Evolutionary conservation across 2,888 invertebrate species (phyloP).

Genomic region (Steinernema carpocapsae): DNA sequence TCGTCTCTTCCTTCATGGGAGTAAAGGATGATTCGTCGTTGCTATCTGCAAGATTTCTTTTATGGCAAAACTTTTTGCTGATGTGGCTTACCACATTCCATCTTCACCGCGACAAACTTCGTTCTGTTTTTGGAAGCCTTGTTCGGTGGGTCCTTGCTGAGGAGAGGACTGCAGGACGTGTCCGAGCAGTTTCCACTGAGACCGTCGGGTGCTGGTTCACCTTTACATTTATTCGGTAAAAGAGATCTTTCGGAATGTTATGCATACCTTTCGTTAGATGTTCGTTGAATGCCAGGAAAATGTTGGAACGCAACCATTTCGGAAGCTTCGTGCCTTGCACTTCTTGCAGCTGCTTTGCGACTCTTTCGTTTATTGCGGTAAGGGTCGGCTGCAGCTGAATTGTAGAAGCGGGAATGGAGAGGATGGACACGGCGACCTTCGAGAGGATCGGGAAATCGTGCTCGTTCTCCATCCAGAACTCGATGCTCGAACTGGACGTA

Average conservation of each 20-base stretch:
- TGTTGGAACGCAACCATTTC: not conserved
- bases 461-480: conserved; percentile 19
- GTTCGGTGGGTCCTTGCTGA: not conserved
- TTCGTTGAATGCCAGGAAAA: not conserved
- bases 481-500: conserved; percentile 5
- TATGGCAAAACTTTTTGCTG: not conserved
- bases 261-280: not conserved
- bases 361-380: not conserved
- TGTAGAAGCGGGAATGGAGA: conserved; percentile 12
- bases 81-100: not conserved
- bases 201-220: not conserved
- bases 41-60: not conserved
- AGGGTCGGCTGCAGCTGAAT: not conserved
- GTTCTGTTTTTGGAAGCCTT: not conserved
- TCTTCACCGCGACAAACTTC: not conserved
- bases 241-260: not conserved
- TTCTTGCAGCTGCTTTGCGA: not conserved
- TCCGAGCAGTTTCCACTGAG: not conserved
- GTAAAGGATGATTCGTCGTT: not conserved
- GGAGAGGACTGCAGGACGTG: conserved; percentile 4
- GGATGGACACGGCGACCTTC: not conserved
- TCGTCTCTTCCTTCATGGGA: not conserved
- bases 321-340: conserved; percentile 3
- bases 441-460: conserved; percentile 8
- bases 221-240: not conserved